Base-by-base conservation (phyloP, 2,888 invertebrate genomes). In the Cordilura impudica region DNA sequence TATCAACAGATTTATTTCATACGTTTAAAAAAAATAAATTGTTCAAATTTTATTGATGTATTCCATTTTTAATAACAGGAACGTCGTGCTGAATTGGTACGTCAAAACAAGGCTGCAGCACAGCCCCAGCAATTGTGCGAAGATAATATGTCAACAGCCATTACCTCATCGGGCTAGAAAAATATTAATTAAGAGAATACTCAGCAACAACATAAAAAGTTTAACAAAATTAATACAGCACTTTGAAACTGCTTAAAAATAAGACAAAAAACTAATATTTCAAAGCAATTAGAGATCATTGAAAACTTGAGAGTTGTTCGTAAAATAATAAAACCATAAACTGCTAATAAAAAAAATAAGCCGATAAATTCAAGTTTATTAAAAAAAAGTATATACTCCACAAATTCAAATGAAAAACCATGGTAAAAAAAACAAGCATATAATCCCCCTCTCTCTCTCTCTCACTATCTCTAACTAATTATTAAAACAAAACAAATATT, bases 21-120 rank as follows among this genome's bases (percentile, higher is more conserved):
- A 39, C 0, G 2, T 21, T 58, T 12, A 35, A 12, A 39, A 58
- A 18, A 39, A 19, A 35, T 19, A 35, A 5, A n/a, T 19, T 35
- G 4, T 56, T 35, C 18, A 45, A 47, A 26, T 2, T 78, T 19
- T 61, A 31, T 67, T 61, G 14, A n/a, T n/a, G n/a, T 39, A 61
- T 65, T 39, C 54, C 79, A 56, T 39, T 23, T 47, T 56, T 69
- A 26, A 43, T 70, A 71, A 78, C 91, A 98, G 97, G 97, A 97
- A 91, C 95, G 95, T 87, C 96, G 96, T 88, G 96, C 96, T 61
- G 97, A 97, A 90, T 90, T 95, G 86, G 97, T 97, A 84, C 95
- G 97, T 86, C 96, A 95, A 92, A 97, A 97, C 91, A 97, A 97
- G 91, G 94, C 93, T 86, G 87, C 88, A 19, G 75, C 82, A 51